Percentiles rank a stretch among this genome's conserved stretches.
phyloP scores from a whole-genome alignment of 1,140 invertebrate genomes.

The Sminthurides bifidus region DNA sequence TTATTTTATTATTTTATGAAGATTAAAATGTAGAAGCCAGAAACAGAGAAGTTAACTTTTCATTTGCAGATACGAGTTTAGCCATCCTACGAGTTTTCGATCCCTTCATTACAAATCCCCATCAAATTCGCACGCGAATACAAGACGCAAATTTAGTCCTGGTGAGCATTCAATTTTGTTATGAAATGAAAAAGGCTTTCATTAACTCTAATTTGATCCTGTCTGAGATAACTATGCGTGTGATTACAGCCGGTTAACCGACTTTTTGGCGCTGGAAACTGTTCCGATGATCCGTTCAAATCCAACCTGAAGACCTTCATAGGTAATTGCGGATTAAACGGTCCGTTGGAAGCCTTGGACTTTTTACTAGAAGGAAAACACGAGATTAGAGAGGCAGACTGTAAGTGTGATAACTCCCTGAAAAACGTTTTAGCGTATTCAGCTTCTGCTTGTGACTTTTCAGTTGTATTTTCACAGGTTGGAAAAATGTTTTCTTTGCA shows the following conservation, averaged over 20 bases:
- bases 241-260: too few relatives aligned
- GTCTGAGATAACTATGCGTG: too few relatives aligned
- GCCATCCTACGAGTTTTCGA: conserved; percentile 19
- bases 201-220: neutral
- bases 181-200: neutral
- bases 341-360: conserved; percentile 13
- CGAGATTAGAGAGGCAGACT: too few relatives aligned
- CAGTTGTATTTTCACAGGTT: too few relatives aligned
- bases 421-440: too few relatives aligned
- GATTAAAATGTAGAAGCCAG: neutral
- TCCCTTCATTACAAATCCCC: conserved; percentile 11
- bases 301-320: conserved; percentile 15
- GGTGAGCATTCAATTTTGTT: conserved; percentile 6
- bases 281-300: too few relatives aligned
- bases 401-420: too few relatives aligned
- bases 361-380: conserved; percentile 15
- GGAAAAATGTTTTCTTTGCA: too few relatives aligned
- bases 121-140: conserved; percentile 12
- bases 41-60: neutral
- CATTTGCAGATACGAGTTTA: conserved; percentile 19
- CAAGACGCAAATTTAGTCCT: conserved; percentile 15
- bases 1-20: neutral
- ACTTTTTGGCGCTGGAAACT: too few relatives aligned
- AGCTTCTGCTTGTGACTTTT: too few relatives aligned
- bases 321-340: conserved; percentile 16